Base-by-base conservation (phyloP, 2,113 vertebrate species). In the Callorhinus ursinus region DNA sequence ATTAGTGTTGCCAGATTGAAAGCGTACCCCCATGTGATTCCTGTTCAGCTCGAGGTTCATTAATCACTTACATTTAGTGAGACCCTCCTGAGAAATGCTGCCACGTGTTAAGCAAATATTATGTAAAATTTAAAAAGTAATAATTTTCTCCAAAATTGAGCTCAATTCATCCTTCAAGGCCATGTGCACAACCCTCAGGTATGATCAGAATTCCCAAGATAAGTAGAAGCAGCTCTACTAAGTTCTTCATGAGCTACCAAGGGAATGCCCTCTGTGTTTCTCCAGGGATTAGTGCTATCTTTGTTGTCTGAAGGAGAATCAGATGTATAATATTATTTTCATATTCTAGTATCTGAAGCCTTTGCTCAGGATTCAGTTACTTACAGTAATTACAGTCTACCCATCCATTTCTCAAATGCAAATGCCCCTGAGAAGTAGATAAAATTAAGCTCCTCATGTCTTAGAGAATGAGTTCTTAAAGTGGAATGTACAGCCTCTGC, bases 1-100 rank as follows among this genome's bases (percentile, higher is more conserved):
- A 98, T 98, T 98, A 98, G 95, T 96, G 91, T 96, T 98, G 95
- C 97, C 97, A 98, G 94, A 97, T 10, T 98, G 97, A 98, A 98
- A 97, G 94, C 96, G 97, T 97, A 97, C 77, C 96, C 96, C 76
- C 91, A 26, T 95, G 94, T 98, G 92, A 80, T 51, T 98, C 97
- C 90, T 98, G 67, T 96, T 98, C 98, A 97, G 85, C 97, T 98
- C 49, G 55, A 97, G 93, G 95, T 97, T 99, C 98, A 97, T 98
- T 98, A 98, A 98, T 98, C 90, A 97, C 94, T 98, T 98, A 97
- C 83, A 87, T 95, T 98, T 98, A 98, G 93, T 97, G 87, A 97
- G 57, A 31, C 28, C 97, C 97, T 98, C 97, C 74, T 90, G 98
- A 98, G 98, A 98, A 61, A 88, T 95, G 53, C 74, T 94, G 94